phyloP scores from a whole-genome alignment of 1,140 invertebrate genomes.

The Metaphire vulgaris region DNA sequence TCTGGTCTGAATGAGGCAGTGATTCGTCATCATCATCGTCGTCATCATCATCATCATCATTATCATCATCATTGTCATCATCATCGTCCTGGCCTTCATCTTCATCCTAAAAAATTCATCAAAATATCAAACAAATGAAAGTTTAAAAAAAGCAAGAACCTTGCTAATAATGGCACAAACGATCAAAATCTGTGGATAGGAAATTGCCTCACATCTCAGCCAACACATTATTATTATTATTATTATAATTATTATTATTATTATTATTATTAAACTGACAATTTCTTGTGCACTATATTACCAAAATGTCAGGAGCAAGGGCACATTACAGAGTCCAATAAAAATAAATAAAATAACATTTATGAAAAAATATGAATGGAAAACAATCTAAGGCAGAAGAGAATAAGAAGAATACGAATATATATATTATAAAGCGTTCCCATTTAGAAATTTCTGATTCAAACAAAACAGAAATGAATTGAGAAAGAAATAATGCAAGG shows the following conservation, averaged over 20 bases:
- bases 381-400: too few relatives aligned
- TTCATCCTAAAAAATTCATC: neutral
- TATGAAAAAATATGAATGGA: too few relatives aligned
- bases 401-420: too few relatives aligned
- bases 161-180: neutral
- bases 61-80: slow-evolving; percentile 51
- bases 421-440: too few relatives aligned
- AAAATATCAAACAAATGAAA: neutral
- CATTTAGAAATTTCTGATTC: too few relatives aligned
- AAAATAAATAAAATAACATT: too few relatives aligned
- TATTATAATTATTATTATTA: neutral
- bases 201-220: neutral
- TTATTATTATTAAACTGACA: too few relatives aligned
- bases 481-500: too few relatives aligned
- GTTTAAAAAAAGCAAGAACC: neutral
- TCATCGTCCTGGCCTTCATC: slow-evolving; percentile 28
- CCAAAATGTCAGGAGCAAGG: too few relatives aligned
- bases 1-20: neutral
- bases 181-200: neutral
- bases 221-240: neutral
- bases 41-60: slow-evolving; percentile 32
- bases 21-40: slow-evolving; percentile 22
- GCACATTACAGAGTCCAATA: too few relatives aligned
- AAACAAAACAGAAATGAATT: too few relatives aligned
- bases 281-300: too few relatives aligned